Conservation (phyloP, 2,888 invertebrate species). For the Adelphocoris suturalis region DNA sequence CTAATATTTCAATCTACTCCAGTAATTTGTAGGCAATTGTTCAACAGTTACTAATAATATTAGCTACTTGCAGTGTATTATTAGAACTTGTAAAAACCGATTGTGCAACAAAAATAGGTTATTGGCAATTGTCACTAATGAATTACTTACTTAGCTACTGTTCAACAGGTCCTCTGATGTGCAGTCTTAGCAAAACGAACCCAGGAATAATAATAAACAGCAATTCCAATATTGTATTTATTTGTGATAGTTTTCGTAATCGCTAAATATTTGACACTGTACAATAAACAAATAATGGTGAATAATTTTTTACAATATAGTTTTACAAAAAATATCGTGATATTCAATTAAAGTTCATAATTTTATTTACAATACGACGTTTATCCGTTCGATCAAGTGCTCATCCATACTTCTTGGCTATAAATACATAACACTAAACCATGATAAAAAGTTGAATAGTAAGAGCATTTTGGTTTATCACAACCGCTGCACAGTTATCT, state of each 20-base stretch:
- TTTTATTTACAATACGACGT: background rate
- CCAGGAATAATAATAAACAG: background rate
- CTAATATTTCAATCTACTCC: too few species aligned
- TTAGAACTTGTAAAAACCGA: too few species aligned
- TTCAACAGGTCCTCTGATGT: too few species aligned
- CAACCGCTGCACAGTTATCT: constrained; percentile 34
- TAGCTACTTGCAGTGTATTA: too few species aligned
- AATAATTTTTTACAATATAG: background rate
- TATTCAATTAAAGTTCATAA: background rate
- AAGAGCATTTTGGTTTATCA: background rate
- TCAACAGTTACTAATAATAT: too few species aligned
- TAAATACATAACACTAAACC: background rate
- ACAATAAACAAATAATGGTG: background rate
- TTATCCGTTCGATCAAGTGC: constrained; percentile 21
- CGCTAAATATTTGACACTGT: constrained; percentile 10
- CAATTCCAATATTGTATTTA: background rate
- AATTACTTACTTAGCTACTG: too few species aligned
- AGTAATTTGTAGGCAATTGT: too few species aligned
- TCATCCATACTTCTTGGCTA: background rate
- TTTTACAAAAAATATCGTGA: constrained; percentile 2
- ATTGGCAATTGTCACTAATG: too few species aligned
- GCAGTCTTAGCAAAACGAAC: too few species aligned
- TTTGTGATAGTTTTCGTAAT: background rate
- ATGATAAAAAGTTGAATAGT: background rate
- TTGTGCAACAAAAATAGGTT: too few species aligned